Percentiles rank a stretch among this genome's conserved stretches.
These are phyloP conservation scores for Noctua janthe DNA, from an alignment of 2,888 invertebrate species.

Conservation along the genomic window DNA sequence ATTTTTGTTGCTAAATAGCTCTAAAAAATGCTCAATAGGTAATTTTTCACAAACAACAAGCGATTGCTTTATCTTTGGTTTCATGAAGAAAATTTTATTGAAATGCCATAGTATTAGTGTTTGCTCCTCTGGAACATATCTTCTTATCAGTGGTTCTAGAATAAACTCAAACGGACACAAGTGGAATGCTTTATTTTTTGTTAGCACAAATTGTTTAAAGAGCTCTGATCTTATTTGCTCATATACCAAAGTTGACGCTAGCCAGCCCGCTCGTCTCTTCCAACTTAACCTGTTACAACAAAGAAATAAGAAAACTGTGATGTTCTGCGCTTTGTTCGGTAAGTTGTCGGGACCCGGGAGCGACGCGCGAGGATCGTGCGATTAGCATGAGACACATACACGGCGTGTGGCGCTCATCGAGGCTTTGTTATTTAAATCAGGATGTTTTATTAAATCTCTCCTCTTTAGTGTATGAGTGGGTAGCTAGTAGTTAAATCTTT, in stretches of 20 bases:
- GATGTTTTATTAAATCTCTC: slow-evolving; percentile 46
- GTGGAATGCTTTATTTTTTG: background rate
- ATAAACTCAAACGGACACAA: background rate
- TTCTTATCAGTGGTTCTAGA: background rate
- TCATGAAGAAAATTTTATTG: background rate
- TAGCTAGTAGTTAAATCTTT: background rate
- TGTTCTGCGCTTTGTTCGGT: slow-evolving; percentile 46
- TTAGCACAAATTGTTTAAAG: background rate
- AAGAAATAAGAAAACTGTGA: slow-evolving; percentile 54
- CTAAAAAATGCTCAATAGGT: background rate
- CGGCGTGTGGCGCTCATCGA: background rate
- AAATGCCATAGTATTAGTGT: background rate
- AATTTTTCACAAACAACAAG: background rate
- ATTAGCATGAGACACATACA: slow-evolving; percentile 51
- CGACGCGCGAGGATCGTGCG: slow-evolving; percentile 23
- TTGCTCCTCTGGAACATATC: background rate
- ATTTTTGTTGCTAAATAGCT: no score
- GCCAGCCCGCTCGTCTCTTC: slow-evolving; percentile 11
- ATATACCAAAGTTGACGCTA: background rate
- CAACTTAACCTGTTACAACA: slow-evolving; percentile 21
- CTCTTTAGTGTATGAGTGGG: slow-evolving; percentile 24
- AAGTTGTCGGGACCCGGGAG: slow-evolving; percentile 46
- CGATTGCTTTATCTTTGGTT: background rate
- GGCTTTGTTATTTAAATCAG: slow-evolving; percentile 54
- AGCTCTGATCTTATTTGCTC: background rate